Base-by-base conservation (phyloP, 2,113 vertebrate genomes). In the Nyctereutes procyonoides region DNA sequence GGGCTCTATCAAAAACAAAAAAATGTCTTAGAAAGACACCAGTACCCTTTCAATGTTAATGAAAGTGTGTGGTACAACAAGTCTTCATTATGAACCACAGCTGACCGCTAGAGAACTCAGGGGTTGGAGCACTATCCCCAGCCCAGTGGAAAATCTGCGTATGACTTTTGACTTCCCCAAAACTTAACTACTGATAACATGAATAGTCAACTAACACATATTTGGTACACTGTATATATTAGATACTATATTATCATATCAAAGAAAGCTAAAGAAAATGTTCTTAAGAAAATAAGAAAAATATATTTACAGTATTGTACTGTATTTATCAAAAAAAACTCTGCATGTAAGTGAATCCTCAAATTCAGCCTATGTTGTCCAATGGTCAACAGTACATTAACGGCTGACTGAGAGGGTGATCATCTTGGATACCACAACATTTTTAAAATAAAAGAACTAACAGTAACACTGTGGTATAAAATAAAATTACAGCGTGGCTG, bases 371-470 rank as follows among this genome's bases (percentile, higher is more conserved):
- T 76, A 35, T 71, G 73, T 48, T 51, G 24, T 51, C 16, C 24
- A 76, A 28, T 24, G 24, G 73, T 48, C 24, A 76, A 76, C 73
- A 51, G 43, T 60, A 88, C 13, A 80, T 53, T 63, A 82, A 55
- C 22, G 8, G 16, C 11, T 65, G 24, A 86, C 17, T 82, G 26
- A 83, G 8, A 94, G 90, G 83, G 28, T 69, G 16, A 81, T 85
- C 53, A 71, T 30, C 12, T 80, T 81, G 55, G 63, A 81, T 8
- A 94, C 60, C 28, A 77, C 12, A 90, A 88, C 24, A 77, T 35
- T 48, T 85, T 81, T 76, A 30, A 95, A 88, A 92, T 84, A 90
- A 93, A 87, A 89, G 1, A 93, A 90, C 28, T 51, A 81, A 91
- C 3, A 92, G 55, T 80, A 96, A 93, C 38, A 95, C 32, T 76